A percentile compares a stretch with the other conserved stretches of the same genome.
Conservation (phyloP, 2,113 vertebrate species). For the Acrocephalus kingi region DNA sequence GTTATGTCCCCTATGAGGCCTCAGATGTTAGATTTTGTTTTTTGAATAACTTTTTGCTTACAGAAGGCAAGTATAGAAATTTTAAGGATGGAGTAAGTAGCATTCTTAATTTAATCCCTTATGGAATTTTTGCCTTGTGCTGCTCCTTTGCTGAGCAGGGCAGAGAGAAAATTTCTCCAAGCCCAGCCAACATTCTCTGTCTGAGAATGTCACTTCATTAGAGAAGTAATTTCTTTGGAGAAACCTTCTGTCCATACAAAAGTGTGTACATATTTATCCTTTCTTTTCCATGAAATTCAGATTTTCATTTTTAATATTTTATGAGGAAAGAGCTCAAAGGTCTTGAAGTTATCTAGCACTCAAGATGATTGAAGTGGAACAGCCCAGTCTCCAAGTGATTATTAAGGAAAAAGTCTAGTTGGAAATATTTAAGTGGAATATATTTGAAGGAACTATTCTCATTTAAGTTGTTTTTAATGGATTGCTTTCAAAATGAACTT, state of each 20-base stretch:
- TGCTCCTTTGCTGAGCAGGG: rapidly evolving
- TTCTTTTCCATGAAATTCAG: background rate
- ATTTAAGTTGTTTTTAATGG: background rate
- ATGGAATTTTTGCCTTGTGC: background rate
- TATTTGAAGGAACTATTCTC: background rate
- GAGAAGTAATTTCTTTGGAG: background rate
- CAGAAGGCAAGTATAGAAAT: background rate
- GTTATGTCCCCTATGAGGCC: background rate
- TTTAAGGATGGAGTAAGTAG: background rate
- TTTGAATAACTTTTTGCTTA: background rate
- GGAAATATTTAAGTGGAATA: background rate
- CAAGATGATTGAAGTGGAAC: background rate
- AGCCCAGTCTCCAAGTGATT: background rate
- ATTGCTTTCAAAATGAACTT: background rate
- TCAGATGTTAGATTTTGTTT: background rate
- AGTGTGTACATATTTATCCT: rapidly evolving
- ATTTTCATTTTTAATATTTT: background rate
- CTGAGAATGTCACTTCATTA: background rate
- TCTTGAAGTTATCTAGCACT: background rate
- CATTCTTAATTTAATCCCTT: background rate
- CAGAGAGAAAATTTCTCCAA: background rate
- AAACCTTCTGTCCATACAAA: background rate
- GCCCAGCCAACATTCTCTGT: background rate
- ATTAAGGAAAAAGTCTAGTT: background rate
- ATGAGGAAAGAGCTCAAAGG: background rate